Conservation (phyloP, 2,888 invertebrate genomes). For the Phaonia tiefii region DNA sequence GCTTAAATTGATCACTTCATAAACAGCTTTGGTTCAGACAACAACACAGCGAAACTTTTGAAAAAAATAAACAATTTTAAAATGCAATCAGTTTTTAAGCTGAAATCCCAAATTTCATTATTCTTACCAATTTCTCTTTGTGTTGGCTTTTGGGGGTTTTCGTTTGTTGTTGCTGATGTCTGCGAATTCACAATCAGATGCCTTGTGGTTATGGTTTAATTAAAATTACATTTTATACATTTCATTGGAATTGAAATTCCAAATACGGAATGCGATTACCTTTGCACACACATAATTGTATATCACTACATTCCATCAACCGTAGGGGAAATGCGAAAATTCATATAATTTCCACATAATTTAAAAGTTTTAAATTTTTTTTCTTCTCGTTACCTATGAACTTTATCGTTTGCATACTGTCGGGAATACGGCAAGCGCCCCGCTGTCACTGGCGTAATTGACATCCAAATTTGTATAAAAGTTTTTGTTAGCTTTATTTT, state of each 20-base stretch:
- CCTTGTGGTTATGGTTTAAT: conserved; percentile 49
- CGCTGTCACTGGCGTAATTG: neutral
- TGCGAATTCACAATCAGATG: neutral
- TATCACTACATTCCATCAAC: neutral
- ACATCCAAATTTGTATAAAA: neutral
- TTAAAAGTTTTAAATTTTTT: neutral
- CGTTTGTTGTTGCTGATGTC: too few relatives aligned
- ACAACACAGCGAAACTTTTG: too few relatives aligned
- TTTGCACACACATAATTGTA: too few relatives aligned
- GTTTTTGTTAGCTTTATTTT: neutral
- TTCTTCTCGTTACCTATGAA: too few relatives aligned
- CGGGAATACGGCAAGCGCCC: neutral
- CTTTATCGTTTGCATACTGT: neutral
- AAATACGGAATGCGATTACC: too few relatives aligned
- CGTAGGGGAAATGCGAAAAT: neutral
- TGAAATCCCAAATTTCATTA: conserved; percentile 12
- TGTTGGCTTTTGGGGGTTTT: neutral
- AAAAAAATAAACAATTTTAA: too few relatives aligned
- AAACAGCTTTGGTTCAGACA: too few relatives aligned
- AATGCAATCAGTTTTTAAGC: neutral
- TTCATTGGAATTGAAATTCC: conserved; percentile 22
- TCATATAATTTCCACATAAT: conserved; percentile 6
- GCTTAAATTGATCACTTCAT: too few relatives aligned
- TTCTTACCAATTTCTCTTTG: neutral
- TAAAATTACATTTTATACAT: conserved; percentile 46